Conservation (phyloP, 2,797 vertebrate genomes). For the Prunella strophiata region DNA sequence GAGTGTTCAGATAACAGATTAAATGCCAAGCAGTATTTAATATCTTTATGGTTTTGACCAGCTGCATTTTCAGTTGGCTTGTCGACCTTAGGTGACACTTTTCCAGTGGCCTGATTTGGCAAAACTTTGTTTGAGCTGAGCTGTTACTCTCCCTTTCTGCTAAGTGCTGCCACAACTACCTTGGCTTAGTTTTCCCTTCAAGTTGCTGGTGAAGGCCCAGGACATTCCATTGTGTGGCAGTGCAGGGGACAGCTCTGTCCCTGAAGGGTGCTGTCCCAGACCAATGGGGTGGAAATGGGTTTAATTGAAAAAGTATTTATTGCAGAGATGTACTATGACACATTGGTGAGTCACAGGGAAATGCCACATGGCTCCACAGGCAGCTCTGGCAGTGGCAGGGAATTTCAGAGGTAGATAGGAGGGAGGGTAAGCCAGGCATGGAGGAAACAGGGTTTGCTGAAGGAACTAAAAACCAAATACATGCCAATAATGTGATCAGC, state of each 20-base stretch:
- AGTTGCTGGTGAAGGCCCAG: not conserved
- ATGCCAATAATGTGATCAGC: not conserved
- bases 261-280: not conserved
- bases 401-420: not conserved
- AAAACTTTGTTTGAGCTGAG: not conserved
- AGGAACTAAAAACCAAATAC: not conserved
- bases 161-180: not conserved
- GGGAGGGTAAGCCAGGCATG: not conserved
- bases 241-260: not conserved
- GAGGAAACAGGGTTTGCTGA: not conserved
- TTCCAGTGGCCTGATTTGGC: not conserved
- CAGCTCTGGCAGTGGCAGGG: not conserved
- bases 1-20: not conserved
- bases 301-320: not conserved
- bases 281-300: not conserved
- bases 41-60: not conserved
- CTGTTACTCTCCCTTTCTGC: not conserved
- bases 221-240: not conserved
- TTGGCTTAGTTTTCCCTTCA: not conserved
- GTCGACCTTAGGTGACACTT: not conserved
- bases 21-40: not conserved
- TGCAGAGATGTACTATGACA: not conserved
- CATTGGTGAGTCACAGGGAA: slow-evolving; percentile 19
- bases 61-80: not conserved
- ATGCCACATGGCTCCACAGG: not conserved